Conservation (phyloP, 2,888 invertebrate genomes). For the Ormyrus pomaceus region DNA sequence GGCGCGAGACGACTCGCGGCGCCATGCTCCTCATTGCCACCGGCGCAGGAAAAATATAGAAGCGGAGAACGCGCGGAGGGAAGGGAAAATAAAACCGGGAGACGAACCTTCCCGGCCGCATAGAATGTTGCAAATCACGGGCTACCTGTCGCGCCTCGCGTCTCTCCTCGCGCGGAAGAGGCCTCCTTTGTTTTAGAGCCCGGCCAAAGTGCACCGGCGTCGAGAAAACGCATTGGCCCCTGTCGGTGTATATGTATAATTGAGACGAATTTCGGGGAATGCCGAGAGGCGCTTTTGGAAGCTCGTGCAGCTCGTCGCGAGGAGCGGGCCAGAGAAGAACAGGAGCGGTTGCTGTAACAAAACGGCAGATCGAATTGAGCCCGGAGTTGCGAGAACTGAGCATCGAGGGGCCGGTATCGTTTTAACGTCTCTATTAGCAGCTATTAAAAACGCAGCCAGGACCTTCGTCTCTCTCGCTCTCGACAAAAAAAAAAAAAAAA, state of each 20-base stretch:
- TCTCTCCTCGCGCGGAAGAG: neutral
- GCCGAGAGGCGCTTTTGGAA: too few relatives aligned
- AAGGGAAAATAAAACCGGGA: neutral
- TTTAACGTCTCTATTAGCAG: conserved; percentile 76
- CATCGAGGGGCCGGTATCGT: conserved; percentile 70
- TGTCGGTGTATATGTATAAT: neutral
- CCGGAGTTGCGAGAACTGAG: conserved; percentile 56
- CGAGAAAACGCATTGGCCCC: neutral
- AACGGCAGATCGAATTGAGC: conserved; percentile 53
- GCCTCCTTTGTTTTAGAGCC: conserved; percentile 58
- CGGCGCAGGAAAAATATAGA: conserved; percentile 2
- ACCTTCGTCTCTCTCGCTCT: neutral
- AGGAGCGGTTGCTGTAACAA: conserved; percentile 29
- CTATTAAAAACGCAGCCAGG: conserved; percentile 72
- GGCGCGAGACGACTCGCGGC: conserved; percentile 14
- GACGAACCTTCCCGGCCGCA: conserved; percentile 57
- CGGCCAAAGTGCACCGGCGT: conserved; percentile 36
- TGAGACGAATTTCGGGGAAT: neutral
- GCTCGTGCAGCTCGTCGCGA: too few relatives aligned
- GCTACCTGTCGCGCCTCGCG: conserved; percentile 69
- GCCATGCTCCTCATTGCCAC: conserved; percentile 29
- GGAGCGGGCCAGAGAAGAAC: neutral
- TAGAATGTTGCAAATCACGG: conserved; percentile 75
- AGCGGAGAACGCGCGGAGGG: neutral
- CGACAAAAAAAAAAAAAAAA: conserved; percentile 59